Conservation (phyloP, 2,888 invertebrate species). For the Mythimna lalbum region DNA sequence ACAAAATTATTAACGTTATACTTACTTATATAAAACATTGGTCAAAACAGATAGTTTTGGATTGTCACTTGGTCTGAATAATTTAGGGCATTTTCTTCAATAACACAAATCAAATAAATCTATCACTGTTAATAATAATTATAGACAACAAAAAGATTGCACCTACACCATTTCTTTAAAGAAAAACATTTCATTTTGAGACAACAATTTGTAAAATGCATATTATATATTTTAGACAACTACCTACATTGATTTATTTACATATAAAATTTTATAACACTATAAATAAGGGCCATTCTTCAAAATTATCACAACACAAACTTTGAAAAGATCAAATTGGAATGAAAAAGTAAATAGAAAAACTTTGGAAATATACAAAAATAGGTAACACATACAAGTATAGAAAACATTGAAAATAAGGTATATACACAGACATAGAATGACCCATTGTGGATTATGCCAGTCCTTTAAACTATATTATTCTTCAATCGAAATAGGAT, state of each 20-base stretch:
- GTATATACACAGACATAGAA: not conserved
- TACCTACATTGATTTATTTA: conserved; percentile 22
- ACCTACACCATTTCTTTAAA: conserved; percentile 46
- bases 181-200: conserved; percentile 16
- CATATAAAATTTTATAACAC: not conserved
- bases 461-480: not conserved
- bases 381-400: not conserved
- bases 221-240: conserved; percentile 16
- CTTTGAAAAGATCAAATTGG: conserved; percentile 15
- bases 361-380: conserved; percentile 8
- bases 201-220: conserved; percentile 35
- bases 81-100: not conserved
- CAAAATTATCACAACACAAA: conserved; percentile 2
- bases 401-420: not conserved
- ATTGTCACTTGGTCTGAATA: conserved; percentile 4
- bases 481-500: no score
- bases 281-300: not conserved
- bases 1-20: conserved; percentile 11
- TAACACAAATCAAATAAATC: conserved; percentile 10
- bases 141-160: conserved; percentile 1
- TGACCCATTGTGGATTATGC: not conserved
- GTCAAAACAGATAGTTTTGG: not conserved
- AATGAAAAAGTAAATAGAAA: conserved; percentile 18
- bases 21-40: not conserved
- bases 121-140: not conserved